Conservation (phyloP, 1,140 invertebrate genomes). For the Aphaenogaster rudis region DNA sequence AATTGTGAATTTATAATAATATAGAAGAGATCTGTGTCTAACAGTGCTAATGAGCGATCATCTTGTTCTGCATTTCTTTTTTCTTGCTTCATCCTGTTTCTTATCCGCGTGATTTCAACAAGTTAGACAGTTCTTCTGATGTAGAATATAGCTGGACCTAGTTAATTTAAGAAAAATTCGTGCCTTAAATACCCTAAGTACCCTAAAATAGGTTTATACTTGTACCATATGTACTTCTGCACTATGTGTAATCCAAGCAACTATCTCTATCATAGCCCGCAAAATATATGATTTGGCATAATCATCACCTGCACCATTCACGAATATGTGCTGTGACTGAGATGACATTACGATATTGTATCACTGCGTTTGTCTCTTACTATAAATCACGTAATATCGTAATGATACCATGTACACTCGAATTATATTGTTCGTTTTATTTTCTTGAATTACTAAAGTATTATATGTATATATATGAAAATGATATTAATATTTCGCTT, state of each 20-base stretch:
- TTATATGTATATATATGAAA: not conserved
- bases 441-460: not conserved
- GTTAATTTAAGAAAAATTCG: constrained; percentile 21
- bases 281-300: constrained; percentile 62
- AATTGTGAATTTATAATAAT: not conserved
- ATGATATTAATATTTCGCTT: not conserved
- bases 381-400: constrained; percentile 34
- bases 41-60: not conserved
- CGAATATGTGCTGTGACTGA: not conserved
- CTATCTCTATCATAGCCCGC: constrained; percentile 16
- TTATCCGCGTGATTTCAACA: not conserved
- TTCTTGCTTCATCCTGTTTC: not conserved
- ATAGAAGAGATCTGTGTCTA: constrained; percentile 10
- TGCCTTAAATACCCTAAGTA: not conserved
- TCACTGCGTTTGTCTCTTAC: not conserved
- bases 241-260: not conserved
- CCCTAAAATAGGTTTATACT: not conserved
- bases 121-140: not conserved
- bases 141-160: not conserved
- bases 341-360: not conserved
- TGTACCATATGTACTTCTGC: not conserved
- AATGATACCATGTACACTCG: not conserved
- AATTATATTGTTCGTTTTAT: not conserved
- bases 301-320: constrained; percentile 64
- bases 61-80: not conserved